Percentiles rank a stretch among this genome's conserved stretches.
Conservation (phyloP, 2,113 vertebrate species). For the Asarcornis scutulata region DNA sequence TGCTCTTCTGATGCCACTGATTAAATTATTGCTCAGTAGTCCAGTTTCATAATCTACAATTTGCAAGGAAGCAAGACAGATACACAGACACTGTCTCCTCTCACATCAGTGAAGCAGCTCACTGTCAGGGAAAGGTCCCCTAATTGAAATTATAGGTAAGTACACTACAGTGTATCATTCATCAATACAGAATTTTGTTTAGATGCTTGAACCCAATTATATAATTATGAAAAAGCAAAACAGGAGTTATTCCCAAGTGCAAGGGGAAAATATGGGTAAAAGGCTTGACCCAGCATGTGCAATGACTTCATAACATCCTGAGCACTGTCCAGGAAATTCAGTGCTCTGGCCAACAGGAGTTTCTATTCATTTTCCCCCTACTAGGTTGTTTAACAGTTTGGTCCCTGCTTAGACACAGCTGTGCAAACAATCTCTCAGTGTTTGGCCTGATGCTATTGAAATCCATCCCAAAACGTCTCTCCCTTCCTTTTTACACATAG, state of each 20-base stretch:
- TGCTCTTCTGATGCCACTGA: constrained; percentile 66
- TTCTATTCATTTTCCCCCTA: constrained; percentile 62
- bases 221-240: background rate
- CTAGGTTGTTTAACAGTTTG: constrained; percentile 65
- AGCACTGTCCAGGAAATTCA: constrained; percentile 71
- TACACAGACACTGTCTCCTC: constrained; percentile 36
- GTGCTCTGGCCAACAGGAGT: constrained; percentile 54
- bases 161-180: background rate
- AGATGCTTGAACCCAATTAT: constrained; percentile 33
- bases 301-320: constrained; percentile 71
- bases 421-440: constrained; percentile 72
- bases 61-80: constrained; percentile 57
- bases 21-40: constrained; percentile 72
- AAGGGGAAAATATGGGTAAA: constrained; percentile 53
- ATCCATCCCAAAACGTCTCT: constrained; percentile 36
- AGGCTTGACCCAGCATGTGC: constrained; percentile 56
- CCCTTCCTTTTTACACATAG: constrained; percentile 7
- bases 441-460: constrained; percentile 61
- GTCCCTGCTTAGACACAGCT: constrained; percentile 73
- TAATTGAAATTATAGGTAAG: constrained; percentile 63
- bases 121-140: constrained; percentile 4
- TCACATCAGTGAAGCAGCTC: constrained; percentile 46
- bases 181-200: background rate
- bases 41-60: constrained; percentile 57
- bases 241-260: constrained; percentile 22